Conservation (phyloP, 2,888 invertebrate species). For the Phoenoteleia sp. region DNA sequence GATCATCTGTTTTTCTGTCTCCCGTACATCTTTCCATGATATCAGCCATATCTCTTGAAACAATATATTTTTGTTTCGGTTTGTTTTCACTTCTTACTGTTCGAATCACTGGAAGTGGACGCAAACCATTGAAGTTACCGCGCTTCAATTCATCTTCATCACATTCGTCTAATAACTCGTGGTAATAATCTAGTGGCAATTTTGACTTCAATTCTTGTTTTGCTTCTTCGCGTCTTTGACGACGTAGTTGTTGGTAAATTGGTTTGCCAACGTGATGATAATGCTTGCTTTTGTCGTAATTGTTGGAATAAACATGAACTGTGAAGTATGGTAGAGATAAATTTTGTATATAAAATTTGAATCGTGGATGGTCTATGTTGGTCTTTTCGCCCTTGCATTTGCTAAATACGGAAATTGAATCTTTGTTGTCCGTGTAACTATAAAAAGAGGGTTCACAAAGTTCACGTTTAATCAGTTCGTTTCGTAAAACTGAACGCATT, state of each 20-base stretch:
- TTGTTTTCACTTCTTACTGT: not conserved
- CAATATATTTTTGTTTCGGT: not conserved
- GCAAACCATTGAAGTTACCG: not conserved
- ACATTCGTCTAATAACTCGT: not conserved
- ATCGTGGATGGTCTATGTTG: constrained; percentile 12
- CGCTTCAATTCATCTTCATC: not conserved
- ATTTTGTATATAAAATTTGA: not conserved
- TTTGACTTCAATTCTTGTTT: not conserved
- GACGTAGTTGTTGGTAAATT: constrained; percentile 2
- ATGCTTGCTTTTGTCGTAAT: not conserved
- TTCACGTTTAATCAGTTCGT: constrained; percentile 1
- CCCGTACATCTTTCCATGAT: not conserved
- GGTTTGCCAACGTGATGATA: not conserved
- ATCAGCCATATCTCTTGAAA: not conserved
- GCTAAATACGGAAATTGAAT: not conserved
- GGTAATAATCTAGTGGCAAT: not conserved
- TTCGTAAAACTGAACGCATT: not conserved
- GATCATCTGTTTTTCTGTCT: not conserved
- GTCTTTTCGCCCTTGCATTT: constrained; percentile 13
- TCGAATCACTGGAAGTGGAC: not conserved
- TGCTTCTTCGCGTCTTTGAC: not conserved
- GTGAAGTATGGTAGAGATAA: not conserved
- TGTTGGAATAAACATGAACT: not conserved
- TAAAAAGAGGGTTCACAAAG: constrained; percentile 18
- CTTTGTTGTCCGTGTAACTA: not conserved